Evolutionary conservation across 2,888 invertebrate genomes (phyloP).

Genomic region (Callimorpha dominula): DNA sequence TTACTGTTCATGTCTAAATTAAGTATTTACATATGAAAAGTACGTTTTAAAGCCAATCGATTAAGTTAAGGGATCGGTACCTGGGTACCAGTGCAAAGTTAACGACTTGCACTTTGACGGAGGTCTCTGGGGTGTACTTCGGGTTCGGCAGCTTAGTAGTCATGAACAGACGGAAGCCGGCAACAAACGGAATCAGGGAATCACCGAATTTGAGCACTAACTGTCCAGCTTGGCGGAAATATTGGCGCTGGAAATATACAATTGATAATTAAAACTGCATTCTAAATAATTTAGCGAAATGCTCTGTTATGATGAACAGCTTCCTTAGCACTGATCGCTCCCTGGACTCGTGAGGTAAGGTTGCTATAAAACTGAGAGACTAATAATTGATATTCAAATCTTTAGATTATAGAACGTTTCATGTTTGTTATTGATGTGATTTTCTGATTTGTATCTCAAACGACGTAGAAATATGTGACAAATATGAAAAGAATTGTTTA

Average conservation of each 20-base stretch:
- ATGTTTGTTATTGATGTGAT: no score
- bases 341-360: background rate
- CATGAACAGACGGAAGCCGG: constrained; percentile 93
- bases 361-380: background rate
- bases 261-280: background rate
- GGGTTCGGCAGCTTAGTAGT: constrained; percentile 96
- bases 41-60: background rate
- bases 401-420: background rate
- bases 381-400: background rate
- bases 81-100: constrained; percentile 95
- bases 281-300: background rate
- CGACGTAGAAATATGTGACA: no score
- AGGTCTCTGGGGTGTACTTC: constrained; percentile 94
- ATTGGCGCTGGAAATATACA: constrained; percentile 86
- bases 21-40: background rate
- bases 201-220: constrained; percentile 94
- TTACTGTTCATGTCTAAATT: background rate
- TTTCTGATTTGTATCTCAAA: no score
- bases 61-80: constrained; percentile 71
- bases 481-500: no score
- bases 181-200: constrained; percentile 92
- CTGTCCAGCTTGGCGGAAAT: constrained; percentile 92
- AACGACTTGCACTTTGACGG: constrained; percentile 94
- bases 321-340: background rate
- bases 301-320: background rate